A percentile compares a stretch with the other conserved stretches of the same genome.
phyloP scores from a whole-genome alignment of 1,140 invertebrate species.

The Aphidius gifuensis region DNA sequence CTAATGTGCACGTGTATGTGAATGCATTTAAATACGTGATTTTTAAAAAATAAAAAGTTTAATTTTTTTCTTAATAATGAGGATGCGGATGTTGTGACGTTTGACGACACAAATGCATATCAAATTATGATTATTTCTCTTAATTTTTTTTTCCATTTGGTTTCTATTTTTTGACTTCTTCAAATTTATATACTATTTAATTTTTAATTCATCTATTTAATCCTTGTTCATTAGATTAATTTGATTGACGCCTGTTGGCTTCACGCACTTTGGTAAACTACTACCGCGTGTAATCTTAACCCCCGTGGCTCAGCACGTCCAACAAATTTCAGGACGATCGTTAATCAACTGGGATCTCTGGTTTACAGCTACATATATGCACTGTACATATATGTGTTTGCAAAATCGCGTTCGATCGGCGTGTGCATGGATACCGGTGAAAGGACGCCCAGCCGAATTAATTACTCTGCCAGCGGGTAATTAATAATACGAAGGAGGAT shows the following conservation, averaged over 20 bases:
- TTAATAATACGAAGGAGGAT: slow-evolving; percentile 1
- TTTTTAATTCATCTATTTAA: not conserved
- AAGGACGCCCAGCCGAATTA: slow-evolving; percentile 6
- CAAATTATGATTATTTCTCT: too few relatives aligned
- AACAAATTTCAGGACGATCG: slow-evolving; percentile 4
- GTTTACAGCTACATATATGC: too few relatives aligned
- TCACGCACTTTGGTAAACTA: too few relatives aligned
- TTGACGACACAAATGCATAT: too few relatives aligned
- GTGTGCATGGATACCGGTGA: slow-evolving; percentile 1
- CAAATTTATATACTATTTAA: not conserved
- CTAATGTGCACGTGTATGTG: not conserved
- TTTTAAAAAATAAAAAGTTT: too few relatives aligned
- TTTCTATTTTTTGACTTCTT: too few relatives aligned
- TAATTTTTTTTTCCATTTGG: too few relatives aligned
- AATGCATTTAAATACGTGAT: too few relatives aligned
- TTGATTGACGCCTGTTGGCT: too few relatives aligned
- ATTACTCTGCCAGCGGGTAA: slow-evolving; percentile 6
- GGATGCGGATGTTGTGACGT: too few relatives aligned
- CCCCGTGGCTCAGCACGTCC: not conserved
- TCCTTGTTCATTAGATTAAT: too few relatives aligned
- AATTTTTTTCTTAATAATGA: too few relatives aligned
- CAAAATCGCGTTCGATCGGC: slow-evolving; percentile 11
- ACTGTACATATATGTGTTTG: not conserved
- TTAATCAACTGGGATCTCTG: not conserved
- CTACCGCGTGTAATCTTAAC: not conserved